These are phyloP conservation scores for Leuciscus waleckii DNA, from an alignment of 2,797 vertebrate genomes.

Conservation along the genomic window DNA sequence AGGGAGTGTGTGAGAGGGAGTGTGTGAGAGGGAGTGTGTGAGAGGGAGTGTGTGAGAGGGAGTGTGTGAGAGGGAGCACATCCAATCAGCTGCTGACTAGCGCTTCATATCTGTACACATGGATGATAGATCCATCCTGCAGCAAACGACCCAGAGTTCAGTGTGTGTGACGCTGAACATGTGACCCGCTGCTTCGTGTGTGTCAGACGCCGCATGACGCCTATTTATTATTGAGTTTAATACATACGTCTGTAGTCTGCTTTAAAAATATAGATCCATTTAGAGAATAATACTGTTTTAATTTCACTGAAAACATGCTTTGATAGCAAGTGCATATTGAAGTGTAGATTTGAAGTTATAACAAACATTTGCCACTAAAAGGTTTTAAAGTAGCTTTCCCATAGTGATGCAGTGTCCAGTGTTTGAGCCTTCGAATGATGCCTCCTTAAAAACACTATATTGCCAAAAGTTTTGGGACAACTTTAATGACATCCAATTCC, in stretches of 20 bases:
- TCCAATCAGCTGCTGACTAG: constrained; percentile 13
- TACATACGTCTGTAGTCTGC: not conserved
- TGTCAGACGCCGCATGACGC: constrained; percentile 59
- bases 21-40: too few relatives aligned
- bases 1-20: accelerated
- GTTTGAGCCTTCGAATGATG: too few relatives aligned
- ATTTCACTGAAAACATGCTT: not conserved
- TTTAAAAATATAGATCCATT: not conserved
- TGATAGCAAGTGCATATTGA: not conserved
- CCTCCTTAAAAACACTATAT: too few relatives aligned
- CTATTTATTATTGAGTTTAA: not conserved
- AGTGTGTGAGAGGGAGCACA: not conserved
- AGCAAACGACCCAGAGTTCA: not conserved
- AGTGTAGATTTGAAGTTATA: too few relatives aligned
- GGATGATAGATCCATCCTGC: constrained; percentile 10
- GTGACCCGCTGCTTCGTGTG: constrained; percentile 70
- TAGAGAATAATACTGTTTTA: not conserved
- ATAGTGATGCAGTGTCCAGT: too few relatives aligned
- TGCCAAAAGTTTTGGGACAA: too few relatives aligned
- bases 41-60: accelerated
- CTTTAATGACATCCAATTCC: too few relatives aligned
- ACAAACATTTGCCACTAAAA: too few relatives aligned
- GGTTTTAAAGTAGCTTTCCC: too few relatives aligned
- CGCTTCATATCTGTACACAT: not conserved
- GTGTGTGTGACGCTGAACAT: not conserved